These are phyloP conservation scores for Nysson spinosus DNA, from an alignment of 2,888 invertebrate species.

Conservation along the genomic window DNA sequence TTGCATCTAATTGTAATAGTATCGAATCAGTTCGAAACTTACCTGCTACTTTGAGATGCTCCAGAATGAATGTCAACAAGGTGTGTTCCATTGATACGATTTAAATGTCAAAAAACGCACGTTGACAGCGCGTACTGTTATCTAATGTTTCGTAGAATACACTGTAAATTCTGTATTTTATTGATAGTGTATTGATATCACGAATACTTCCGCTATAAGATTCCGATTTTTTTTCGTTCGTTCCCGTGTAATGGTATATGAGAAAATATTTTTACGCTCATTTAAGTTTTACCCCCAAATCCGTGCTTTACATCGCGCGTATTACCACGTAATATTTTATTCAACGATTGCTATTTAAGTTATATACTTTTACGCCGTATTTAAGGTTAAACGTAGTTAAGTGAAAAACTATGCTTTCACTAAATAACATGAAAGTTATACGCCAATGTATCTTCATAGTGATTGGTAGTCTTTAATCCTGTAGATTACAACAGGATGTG, in stretches of 20 bases:
- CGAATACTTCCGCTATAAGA: too few relatives aligned
- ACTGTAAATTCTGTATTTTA: too few relatives aligned
- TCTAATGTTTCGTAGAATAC: not conserved
- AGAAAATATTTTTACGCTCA: not conserved
- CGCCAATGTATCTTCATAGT: too few relatives aligned
- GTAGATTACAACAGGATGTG: not conserved
- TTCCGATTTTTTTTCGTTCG: too few relatives aligned
- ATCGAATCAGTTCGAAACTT: constrained; percentile 9
- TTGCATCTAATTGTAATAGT: constrained; percentile 4
- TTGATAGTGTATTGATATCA: too few relatives aligned
- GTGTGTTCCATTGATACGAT: constrained; percentile 32
- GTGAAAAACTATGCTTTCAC: not conserved
- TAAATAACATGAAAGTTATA: too few relatives aligned
- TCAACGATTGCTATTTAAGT: not conserved
- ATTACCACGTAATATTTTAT: too few relatives aligned
- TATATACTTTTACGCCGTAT: not conserved
- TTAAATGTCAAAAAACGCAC: constrained; percentile 14
- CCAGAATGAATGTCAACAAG: constrained; percentile 42
- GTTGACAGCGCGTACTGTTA: not conserved
- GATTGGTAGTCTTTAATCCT: constrained; percentile 3
- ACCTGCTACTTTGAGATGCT: constrained; percentile 11
- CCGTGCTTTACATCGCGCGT: too few relatives aligned
- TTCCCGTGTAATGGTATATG: too few relatives aligned
- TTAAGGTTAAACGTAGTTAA: constrained; percentile 31
- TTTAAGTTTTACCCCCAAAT: not conserved